A percentile compares a stretch with the other conserved stretches of the same genome.
phyloP scores from a whole-genome alignment of 2,888 invertebrate genomes.

The Amblyjoppa proteus region DNA sequence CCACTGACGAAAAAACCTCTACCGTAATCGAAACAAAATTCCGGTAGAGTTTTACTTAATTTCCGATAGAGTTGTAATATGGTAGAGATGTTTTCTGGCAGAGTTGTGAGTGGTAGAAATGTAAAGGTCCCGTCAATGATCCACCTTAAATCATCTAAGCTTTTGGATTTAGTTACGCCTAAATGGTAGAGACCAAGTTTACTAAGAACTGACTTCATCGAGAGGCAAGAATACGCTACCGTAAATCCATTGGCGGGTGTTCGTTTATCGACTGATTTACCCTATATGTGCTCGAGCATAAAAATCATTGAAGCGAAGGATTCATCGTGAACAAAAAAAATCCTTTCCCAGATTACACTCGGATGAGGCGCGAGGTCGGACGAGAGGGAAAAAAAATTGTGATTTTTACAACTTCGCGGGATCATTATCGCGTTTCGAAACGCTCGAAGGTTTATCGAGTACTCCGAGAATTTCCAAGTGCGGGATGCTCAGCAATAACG shows the following conservation, averaged over 20 bases:
- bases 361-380: conserved; percentile 8
- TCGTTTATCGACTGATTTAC: background rate
- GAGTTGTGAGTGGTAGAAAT: too few species aligned
- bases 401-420: conserved; percentile 15
- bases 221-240: too few species aligned
- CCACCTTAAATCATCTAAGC: background rate
- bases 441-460: conserved; percentile 46
- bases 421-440: conserved; percentile 46
- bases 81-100: too few species aligned
- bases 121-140: background rate
- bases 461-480: background rate
- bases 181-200: too few species aligned
- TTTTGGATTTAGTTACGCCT: background rate
- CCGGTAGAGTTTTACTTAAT: too few species aligned
- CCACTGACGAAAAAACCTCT: too few species aligned
- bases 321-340: background rate
- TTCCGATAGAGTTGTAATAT: too few species aligned
- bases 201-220: too few species aligned
- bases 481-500: conserved; percentile 21
- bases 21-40: too few species aligned
- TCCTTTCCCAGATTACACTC: conserved; percentile 3
- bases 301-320: conserved; percentile 9
- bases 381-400: conserved; percentile 15
- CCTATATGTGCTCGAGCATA: background rate
- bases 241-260: background rate